Conservation (phyloP, 2,113 vertebrate species). For the Sterna hirundo region DNA sequence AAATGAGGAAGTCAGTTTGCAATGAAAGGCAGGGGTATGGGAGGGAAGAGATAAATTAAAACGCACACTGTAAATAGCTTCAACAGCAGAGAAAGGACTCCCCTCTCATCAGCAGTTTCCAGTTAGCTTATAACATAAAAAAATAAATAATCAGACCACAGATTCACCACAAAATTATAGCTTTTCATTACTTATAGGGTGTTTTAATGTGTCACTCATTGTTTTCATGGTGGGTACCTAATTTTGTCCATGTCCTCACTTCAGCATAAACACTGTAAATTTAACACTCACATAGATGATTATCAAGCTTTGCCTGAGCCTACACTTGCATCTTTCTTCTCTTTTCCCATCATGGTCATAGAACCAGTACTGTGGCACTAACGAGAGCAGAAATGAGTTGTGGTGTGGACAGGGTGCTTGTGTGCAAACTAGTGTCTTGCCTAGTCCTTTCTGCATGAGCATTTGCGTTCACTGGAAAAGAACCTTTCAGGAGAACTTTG, state of each 20-base stretch:
- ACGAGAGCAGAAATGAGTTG: neutral
- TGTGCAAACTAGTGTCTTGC: neutral
- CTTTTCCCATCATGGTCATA: neutral
- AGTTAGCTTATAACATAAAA: neutral
- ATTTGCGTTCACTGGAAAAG: neutral
- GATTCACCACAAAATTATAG: neutral
- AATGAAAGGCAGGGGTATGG: neutral
- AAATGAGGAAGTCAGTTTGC: slow-evolving; percentile 20
- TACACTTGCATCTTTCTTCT: neutral
- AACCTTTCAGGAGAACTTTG: neutral
- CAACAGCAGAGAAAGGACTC: neutral
- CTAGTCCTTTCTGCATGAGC: neutral
- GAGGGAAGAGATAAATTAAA: slow-evolving; percentile 23
- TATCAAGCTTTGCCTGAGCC: neutral
- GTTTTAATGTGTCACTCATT: neutral
- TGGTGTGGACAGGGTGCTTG: neutral
- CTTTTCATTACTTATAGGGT: neutral
- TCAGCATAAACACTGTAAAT: neutral
- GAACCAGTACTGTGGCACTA: neutral
- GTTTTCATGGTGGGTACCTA: neutral
- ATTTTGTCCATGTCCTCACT: neutral
- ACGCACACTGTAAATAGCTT: slow-evolving; percentile 11
- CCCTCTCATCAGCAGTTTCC: neutral
- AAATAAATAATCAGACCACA: neutral
- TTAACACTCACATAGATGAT: neutral